These are phyloP conservation scores for Xestia c-nigrum DNA, from an alignment of 2,888 invertebrate genomes.

Conservation along the genomic window DNA sequence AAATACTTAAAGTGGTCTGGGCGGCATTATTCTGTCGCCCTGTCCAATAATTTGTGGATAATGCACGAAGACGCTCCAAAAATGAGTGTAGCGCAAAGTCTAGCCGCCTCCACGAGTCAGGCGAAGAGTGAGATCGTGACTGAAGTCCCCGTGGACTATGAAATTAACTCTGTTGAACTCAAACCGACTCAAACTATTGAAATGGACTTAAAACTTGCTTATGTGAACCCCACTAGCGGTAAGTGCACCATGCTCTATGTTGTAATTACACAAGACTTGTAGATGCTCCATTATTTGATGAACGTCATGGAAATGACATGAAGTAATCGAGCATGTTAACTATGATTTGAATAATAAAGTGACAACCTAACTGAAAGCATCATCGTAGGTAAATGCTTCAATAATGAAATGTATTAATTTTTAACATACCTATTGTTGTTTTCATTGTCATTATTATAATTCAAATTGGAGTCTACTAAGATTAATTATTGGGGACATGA, in stretches of 20 bases:
- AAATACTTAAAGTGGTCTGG: conserved; percentile 77
- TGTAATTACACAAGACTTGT: conserved; percentile 39
- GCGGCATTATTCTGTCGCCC: conserved; percentile 80
- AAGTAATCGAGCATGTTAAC: conserved; percentile 27
- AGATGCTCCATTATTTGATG: conserved; percentile 39
- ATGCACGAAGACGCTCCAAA: conserved; percentile 93
- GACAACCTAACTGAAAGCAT: conserved; percentile 10
- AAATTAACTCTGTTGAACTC: conserved; percentile 84
- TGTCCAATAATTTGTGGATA: conserved; percentile 86
- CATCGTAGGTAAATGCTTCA: neutral
- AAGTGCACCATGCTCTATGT: conserved; percentile 76
- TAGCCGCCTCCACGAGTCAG: conserved; percentile 92
- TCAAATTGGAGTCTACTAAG: conserved; percentile 79
- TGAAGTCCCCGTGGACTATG: conserved; percentile 86
- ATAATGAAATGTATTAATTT: conserved; percentile 14
- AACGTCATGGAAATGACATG: conserved; percentile 42
- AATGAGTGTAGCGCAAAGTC: conserved; percentile 92
- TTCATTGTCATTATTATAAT: conserved; percentile 67
- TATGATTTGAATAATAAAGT: conserved; percentile 28
- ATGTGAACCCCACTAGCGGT: conserved; percentile 91
- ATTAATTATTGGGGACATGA: conserved; percentile 81
- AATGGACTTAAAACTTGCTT: conserved; percentile 92
- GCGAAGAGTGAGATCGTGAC: conserved; percentile 85
- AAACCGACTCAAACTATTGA: conserved; percentile 89
- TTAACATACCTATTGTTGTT: conserved; percentile 26